phyloP scores from a whole-genome alignment of 2,888 invertebrate genomes.

The Agrochola lota region DNA sequence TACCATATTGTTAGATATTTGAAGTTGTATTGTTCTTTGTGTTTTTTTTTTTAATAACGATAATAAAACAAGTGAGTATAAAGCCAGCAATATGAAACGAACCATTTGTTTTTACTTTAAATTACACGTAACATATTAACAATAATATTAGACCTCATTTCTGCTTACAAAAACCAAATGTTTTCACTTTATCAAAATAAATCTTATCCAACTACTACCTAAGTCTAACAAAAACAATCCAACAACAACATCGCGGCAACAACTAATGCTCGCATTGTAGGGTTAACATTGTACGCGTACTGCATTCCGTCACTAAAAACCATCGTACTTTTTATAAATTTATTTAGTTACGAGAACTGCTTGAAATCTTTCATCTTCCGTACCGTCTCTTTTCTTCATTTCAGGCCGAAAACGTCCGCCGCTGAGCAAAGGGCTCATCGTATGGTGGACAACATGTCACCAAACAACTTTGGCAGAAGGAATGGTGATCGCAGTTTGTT shows the following conservation, averaged over 20 bases:
- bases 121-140: not conserved
- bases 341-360: not conserved
- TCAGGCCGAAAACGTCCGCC: not conserved
- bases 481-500: not conserved
- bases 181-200: slow-evolving; percentile 3
- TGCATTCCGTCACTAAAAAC: not conserved
- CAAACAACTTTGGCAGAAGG: not conserved
- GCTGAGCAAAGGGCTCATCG: not conserved
- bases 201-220: not conserved
- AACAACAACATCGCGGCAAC: not conserved
- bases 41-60: not conserved
- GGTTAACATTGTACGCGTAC: not conserved
- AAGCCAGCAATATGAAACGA: not conserved
- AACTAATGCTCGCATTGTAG: not conserved
- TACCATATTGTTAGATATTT: not conserved
- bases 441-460: not conserved
- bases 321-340: not conserved
- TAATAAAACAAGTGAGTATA: not conserved
- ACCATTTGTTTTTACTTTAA: not conserved
- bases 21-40: not conserved
- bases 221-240: not conserved
- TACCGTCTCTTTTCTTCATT: not conserved
- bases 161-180: not conserved
- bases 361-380: not conserved
- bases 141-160: not conserved